A percentile compares a stretch with the other conserved stretches of the same genome.
Evolutionary conservation across 2,113 vertebrate genomes (phyloP).

Genomic region (Oxygymnocypris stewartii): DNA sequence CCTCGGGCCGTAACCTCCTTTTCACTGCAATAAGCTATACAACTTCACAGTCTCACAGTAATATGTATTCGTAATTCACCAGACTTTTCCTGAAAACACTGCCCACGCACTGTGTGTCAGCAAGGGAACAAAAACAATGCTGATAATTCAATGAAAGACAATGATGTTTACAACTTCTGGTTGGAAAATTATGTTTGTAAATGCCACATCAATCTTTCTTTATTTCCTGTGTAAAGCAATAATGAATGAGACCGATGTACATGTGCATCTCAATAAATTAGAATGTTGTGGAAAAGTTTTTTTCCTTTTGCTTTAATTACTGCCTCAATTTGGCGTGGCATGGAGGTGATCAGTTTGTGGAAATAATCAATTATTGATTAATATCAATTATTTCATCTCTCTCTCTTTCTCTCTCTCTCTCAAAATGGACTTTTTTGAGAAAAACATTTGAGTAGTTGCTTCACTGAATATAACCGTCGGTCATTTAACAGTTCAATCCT

Average conservation of each 20-base stretch:
- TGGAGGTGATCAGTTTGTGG: too few species aligned
- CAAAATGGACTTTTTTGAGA: too few species aligned
- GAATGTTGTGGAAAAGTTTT: too few species aligned
- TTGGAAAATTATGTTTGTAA: constrained; percentile 3
- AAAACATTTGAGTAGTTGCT: too few species aligned
- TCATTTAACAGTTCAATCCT: too few species aligned
- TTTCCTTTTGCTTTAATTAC: too few species aligned
- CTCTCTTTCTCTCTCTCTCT: too few species aligned
- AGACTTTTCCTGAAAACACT: constrained; percentile 6
- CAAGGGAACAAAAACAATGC: background rate
- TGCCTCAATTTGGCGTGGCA: too few species aligned
- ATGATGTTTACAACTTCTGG: constrained; percentile 11
- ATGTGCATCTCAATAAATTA: too few species aligned
- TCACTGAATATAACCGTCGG: too few species aligned
- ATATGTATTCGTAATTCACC: background rate
- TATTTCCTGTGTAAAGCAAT: background rate
- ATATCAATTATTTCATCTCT: too few species aligned
- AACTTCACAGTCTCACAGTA: background rate
- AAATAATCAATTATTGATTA: too few species aligned
- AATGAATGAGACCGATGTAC: constrained; percentile 11
- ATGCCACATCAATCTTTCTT: background rate
- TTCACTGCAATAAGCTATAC: background rate
- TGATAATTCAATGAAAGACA: background rate
- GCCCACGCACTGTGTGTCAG: constrained; percentile 36
- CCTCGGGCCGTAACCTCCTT: background rate